Conservation (phyloP, 2,113 vertebrate genomes). For the Trinectes maculatus region DNA sequence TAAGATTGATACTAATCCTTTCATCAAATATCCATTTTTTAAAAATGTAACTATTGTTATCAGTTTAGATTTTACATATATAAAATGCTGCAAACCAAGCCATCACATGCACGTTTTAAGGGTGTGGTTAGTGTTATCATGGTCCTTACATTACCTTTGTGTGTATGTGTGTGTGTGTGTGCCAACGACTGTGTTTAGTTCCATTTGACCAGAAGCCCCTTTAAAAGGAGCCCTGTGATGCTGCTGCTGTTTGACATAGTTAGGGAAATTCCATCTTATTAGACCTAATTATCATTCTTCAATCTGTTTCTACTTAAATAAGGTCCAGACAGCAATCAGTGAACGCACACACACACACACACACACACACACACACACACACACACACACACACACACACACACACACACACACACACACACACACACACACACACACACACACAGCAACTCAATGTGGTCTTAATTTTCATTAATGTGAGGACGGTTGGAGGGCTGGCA, state of each 20-base stretch:
- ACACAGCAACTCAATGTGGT: slow-evolving; percentile 80
- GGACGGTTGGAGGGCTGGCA: slow-evolving; percentile 64
- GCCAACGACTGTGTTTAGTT: too few relatives aligned
- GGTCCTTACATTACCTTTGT: slow-evolving; percentile 8
- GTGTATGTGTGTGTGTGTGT: neutral
- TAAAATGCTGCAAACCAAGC: neutral
- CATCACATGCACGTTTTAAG: neutral
- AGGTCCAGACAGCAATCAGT: slow-evolving; percentile 80
- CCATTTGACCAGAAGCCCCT: slow-evolving; percentile 58
- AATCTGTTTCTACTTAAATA: slow-evolving; percentile 82
- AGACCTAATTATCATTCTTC: slow-evolving; percentile 83
- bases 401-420: too few relatives aligned
- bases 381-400: slow-evolving; percentile 32
- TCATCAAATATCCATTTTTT: neutral
- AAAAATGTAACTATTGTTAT: neutral
- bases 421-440: slow-evolving; percentile 38
- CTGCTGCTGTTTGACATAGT: slow-evolving; percentile 75
- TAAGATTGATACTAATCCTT: neutral
- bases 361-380: slow-evolving; percentile 14
- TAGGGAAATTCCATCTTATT: slow-evolving; percentile 78
- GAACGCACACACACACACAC: slow-evolving; percentile 58
- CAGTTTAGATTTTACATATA: neutral
- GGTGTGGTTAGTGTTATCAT: neutral
- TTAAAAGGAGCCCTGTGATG: slow-evolving; percentile 60
- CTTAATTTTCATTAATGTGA: slow-evolving; percentile 79